These are phyloP conservation scores for Pygmarrhopalites habei DNA, from an alignment of 1,140 invertebrate species.

Conservation along the genomic window DNA sequence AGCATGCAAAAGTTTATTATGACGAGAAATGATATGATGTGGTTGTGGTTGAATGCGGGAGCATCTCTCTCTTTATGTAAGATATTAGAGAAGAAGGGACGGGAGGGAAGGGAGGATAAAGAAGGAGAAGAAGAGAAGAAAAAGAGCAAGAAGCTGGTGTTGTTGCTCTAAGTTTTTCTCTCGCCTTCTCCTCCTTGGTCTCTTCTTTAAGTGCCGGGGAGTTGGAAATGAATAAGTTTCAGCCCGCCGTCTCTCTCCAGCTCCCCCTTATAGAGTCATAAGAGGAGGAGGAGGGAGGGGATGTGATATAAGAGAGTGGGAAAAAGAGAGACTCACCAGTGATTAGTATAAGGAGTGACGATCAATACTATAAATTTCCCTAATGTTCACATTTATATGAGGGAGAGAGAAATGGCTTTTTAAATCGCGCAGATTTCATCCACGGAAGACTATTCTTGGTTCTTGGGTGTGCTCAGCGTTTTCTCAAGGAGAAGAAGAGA, in stretches of 20 bases:
- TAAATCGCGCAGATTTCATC: slow-evolving; percentile 40
- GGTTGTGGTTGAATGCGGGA: too few species aligned
- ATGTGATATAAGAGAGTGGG: too few species aligned
- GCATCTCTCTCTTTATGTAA: too few species aligned
- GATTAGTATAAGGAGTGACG: slow-evolving; percentile 36
- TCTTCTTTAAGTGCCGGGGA: neutral
- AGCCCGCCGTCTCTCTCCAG: too few species aligned
- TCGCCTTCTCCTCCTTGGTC: too few species aligned
- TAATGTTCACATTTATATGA: slow-evolving; percentile 40
- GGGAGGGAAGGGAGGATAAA: slow-evolving; percentile 1
- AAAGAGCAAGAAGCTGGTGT: too few species aligned
- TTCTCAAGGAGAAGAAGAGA: slow-evolving; percentile 11
- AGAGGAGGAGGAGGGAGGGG: neutral
- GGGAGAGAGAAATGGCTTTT: slow-evolving; percentile 39
- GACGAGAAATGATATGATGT: neutral
- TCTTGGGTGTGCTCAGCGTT: neutral
- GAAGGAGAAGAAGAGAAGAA: neutral
- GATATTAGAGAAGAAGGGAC: too few species aligned
- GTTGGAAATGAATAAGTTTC: neutral
- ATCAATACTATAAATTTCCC: slow-evolving; percentile 40
- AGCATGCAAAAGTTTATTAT: slow-evolving; percentile 13
- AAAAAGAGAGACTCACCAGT: slow-evolving; percentile 17
- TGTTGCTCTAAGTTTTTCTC: too few species aligned
- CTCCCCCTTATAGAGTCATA: too few species aligned
- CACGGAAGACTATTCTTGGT: slow-evolving; percentile 32